Evolutionary conservation across 2,888 invertebrate genomes (phyloP), one percentile per base, ranked within the genome.

Genomic region (Oligia strigilis): DNA sequence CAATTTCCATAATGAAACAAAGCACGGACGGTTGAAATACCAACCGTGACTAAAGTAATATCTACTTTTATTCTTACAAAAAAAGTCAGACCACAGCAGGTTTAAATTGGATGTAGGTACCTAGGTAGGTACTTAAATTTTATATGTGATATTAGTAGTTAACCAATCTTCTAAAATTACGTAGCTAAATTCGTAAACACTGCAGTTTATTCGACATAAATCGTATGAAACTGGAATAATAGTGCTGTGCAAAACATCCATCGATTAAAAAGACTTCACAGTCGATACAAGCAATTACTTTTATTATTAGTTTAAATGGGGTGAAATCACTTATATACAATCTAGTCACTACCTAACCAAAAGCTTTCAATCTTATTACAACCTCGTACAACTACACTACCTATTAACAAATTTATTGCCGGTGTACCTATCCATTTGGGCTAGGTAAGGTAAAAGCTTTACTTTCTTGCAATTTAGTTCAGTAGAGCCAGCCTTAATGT

Each of bases 401-500:
- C 73, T 82, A 80, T 81, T 84, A 87, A 62, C 75, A 81, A 80
- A 80, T 83, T 83, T 82, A 81, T 78, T 83, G 83, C 76, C 72
- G 74, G 69, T 78, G 70, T 77, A 80, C 75, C 64, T 74, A 72
- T 80, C 77, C 78, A 80, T 76, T 82, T 75, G 77, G 77, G 79
- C 78, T 80, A 64, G 82, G 72, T 71, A 80, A 83, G 73, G 74
- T 77, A 81, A 88, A 86, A 84, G 81, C 84, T 81, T 84, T 87
- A 86, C 85, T 86, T 85, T 84, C 88, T 84, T 86, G 85, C 84
- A 85, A 89, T 91, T 87, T 89, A 83, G 77, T 87, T 86, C 80
- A 83, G 84, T 82, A 81, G 83, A 89, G 71, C 72, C 85, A 66
- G 64, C 85, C 80, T 86, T 88, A 90, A 89, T 90, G 90, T 89